Evolutionary conservation across 2,113 vertebrate species (phyloP).

Genomic region (Notiomystis cincta): DNA sequence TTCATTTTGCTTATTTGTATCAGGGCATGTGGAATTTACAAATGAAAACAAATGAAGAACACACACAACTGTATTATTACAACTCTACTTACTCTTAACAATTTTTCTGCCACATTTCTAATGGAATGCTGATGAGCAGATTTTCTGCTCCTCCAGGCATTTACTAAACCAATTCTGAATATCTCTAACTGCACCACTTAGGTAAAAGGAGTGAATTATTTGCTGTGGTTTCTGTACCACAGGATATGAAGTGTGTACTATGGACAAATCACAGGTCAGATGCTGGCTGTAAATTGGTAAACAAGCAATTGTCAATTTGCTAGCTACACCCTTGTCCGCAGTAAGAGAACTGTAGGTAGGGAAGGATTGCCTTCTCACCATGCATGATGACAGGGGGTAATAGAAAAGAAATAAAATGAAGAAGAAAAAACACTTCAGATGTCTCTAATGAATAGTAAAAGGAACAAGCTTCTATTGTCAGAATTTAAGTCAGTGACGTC

Average conservation of each 20-base stretch:
- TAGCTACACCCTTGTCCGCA: neutral
- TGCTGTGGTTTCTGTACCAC: neutral
- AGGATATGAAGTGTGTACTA: neutral
- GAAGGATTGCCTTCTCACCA: neutral
- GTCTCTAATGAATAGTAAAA: neutral
- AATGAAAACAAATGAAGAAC: neutral
- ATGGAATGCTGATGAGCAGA: neutral
- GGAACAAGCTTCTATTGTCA: conserved; percentile 1
- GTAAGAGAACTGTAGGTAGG: neutral
- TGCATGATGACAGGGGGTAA: neutral
- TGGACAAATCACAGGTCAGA: neutral
- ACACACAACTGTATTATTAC: neutral
- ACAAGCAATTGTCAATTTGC: neutral
- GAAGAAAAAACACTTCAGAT: neutral
- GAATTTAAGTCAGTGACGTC: neutral
- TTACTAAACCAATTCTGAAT: neutral
- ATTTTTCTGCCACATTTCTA: neutral
- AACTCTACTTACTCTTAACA: neutral
- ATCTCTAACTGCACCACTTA: neutral
- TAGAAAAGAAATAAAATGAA: conserved; percentile 1
- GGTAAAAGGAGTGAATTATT: neutral
- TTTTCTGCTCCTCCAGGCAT: neutral
- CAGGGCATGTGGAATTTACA: neutral
- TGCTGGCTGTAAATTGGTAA: neutral
- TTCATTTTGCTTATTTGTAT: neutral